Evolutionary conservation across 2,113 vertebrate genomes (phyloP).

Genomic region (Ptychochromis oligacanthus): DNA sequence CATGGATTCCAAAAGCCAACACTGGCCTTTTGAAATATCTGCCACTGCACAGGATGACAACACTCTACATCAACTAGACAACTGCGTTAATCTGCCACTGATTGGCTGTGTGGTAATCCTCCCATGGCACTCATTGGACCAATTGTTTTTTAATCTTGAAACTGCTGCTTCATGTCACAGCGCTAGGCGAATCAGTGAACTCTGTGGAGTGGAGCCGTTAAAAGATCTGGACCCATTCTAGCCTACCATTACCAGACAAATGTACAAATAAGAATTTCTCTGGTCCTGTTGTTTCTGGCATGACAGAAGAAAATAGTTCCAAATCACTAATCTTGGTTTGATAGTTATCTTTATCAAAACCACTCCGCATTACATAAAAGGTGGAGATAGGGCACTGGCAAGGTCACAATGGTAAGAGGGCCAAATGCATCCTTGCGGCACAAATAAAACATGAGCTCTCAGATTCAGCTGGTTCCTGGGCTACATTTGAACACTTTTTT

Average conservation of each 20-base stretch:
- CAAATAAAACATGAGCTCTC: not conserved
- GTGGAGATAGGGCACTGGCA: not conserved
- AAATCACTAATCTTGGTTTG: not conserved
- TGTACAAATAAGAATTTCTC: not conserved
- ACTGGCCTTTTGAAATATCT: not conserved
- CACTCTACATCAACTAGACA: not conserved
- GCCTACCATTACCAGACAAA: fast-evolving
- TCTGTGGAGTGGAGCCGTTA: not conserved
- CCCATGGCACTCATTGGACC: not conserved
- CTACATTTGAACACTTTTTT: fast-evolving
- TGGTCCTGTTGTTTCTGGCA: not conserved
- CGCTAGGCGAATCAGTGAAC: fast-evolving
- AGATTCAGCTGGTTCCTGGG: fast-evolving
- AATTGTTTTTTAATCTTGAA: not conserved
- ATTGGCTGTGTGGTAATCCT: not conserved
- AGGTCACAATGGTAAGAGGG: fast-evolving
- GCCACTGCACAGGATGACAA: not conserved
- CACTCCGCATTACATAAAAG: not conserved
- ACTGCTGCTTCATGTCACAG: not conserved
- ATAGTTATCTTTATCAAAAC: too few species aligned
- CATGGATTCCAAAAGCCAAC: not conserved
- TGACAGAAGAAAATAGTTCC: not conserved
- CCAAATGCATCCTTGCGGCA: fast-evolving
- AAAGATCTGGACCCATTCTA: not conserved
- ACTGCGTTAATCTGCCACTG: not conserved